These are phyloP conservation scores for Chaenocephalus aceratus DNA, from an alignment of 2,113 vertebrate genomes.

Conservation along the genomic window DNA sequence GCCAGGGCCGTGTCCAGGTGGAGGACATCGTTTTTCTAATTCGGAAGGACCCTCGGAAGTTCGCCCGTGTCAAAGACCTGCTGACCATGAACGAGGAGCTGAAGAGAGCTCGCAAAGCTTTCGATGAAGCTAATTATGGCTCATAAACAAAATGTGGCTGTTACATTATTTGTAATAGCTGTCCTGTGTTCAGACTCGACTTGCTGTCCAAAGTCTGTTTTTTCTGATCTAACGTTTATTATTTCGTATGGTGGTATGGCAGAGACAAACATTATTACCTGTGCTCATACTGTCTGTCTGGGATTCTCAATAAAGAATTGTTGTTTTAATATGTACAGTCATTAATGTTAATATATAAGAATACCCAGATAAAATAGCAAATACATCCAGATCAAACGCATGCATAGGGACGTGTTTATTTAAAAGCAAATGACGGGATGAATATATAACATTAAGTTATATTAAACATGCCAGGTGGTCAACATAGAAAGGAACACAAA, in stretches of 20 bases:
- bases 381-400: no score
- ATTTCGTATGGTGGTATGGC: neutral
- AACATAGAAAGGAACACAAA: no score
- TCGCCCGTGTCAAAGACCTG: slow-evolving; percentile 97
- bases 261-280: neutral
- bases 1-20: slow-evolving; percentile 97
- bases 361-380: neutral
- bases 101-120: slow-evolving; percentile 96
- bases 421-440: no score
- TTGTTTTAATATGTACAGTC: neutral
- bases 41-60: slow-evolving; percentile 96
- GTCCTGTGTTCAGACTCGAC: neutral
- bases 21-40: slow-evolving; percentile 99
- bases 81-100: slow-evolving; percentile 98
- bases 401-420: no score
- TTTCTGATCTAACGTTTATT: neutral
- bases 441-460: no score
- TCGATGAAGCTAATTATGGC: slow-evolving; percentile 98
- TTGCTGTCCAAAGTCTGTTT: neutral
- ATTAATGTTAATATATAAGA: no score
- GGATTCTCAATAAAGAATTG: slow-evolving; percentile 45
- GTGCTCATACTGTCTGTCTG: neutral
- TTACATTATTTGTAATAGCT: neutral
- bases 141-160: slow-evolving; percentile 77
- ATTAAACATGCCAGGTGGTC: no score